phyloP scores from a whole-genome alignment of 2,888 invertebrate genomes.

The Himalopsyche kuldschensis region DNA sequence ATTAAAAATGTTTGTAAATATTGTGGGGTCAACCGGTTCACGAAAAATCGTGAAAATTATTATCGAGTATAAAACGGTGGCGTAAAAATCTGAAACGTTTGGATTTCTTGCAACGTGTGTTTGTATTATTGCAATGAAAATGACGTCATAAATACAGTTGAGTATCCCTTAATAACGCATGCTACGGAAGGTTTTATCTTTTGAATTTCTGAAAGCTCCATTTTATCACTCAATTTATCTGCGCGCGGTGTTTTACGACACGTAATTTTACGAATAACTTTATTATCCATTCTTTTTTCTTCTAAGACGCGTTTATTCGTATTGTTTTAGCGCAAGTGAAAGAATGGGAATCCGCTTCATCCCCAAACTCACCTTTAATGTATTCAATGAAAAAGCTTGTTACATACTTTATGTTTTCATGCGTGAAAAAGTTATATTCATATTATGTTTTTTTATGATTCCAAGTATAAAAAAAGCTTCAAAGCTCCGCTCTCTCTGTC shows the following conservation, averaged over 20 bases:
- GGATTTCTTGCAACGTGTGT: too few relatives aligned
- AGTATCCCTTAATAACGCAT: neutral
- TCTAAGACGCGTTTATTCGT: neutral
- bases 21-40: too few relatives aligned
- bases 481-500: neutral
- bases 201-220: conserved; percentile 17
- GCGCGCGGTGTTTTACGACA: conserved; percentile 8
- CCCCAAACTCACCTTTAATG: neutral
- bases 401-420: neutral
- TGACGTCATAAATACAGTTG: neutral
- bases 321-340: conserved; percentile 1
- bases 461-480: neutral
- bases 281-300: neutral
- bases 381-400: neutral
- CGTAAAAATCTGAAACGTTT: too few relatives aligned
- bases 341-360: neutral
- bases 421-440: neutral
- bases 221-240: conserved; percentile 29
- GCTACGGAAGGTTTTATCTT: conserved; percentile 12
- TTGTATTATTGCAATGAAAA: neutral
- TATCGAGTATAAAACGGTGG: too few relatives aligned
- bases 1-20: too few relatives aligned
- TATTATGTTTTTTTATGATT: neutral
- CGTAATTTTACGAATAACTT: conserved; percentile 11
- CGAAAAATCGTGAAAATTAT: too few relatives aligned